These are phyloP conservation scores for Setophaga coronata DNA, from an alignment of 2,113 vertebrate species.

Conservation along the genomic window DNA sequence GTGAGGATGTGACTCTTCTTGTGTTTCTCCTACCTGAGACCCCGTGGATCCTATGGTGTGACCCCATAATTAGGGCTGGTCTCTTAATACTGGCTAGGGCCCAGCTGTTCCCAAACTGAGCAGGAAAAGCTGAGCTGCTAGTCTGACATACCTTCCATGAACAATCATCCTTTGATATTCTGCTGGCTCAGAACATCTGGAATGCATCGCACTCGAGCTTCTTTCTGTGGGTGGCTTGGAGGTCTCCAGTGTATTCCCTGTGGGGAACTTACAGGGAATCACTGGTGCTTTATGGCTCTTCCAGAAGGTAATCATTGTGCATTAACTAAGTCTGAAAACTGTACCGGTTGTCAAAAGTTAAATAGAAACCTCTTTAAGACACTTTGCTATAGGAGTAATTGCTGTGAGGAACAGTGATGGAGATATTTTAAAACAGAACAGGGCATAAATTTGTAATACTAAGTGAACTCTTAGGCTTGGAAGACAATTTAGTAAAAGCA, in stretches of 20 bases:
- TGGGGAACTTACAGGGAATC: neutral
- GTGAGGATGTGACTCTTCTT: neutral
- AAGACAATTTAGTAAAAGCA: neutral
- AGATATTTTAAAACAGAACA: neutral
- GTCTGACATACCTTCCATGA: neutral
- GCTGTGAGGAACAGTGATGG: neutral
- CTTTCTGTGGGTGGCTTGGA: neutral
- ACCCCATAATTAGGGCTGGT: neutral
- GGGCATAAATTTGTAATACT: neutral
- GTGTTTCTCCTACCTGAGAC: neutral
- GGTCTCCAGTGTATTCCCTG: neutral
- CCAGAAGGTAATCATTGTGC: neutral
- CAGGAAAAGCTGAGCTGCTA: neutral
- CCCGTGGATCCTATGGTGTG: neutral
- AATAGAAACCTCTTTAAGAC: neutral
- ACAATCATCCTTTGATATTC: neutral
- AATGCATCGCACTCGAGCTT: accelerated
- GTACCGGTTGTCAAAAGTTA: neutral
- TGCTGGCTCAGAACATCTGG: neutral
- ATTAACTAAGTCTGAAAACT: neutral
- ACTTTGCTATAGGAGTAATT: neutral
- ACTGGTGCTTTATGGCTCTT: neutral
- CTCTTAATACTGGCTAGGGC: neutral
- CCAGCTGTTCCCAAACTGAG: neutral
- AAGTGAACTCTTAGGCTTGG: neutral